Evolutionary conservation across 2,888 invertebrate species (phyloP).

Genomic region (Drosophila vallismaia): DNA sequence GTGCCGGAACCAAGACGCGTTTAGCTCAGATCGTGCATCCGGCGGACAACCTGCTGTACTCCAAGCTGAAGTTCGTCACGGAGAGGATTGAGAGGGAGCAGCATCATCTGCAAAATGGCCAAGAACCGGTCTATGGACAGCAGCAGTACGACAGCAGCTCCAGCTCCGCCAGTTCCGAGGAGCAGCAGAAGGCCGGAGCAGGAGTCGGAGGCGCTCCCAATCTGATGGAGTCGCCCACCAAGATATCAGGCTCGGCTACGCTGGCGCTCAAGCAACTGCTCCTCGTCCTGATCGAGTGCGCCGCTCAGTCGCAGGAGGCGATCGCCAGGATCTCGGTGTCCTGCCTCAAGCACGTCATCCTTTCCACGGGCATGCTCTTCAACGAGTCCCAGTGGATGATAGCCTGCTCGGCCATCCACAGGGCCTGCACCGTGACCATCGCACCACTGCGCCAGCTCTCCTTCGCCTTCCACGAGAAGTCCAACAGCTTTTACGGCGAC

Average conservation of each 20-base stretch:
- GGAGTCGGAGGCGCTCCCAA: slow-evolving; percentile 31
- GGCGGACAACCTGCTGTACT: slow-evolving; percentile 82
- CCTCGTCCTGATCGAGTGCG: slow-evolving; percentile 94
- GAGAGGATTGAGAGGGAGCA: slow-evolving; percentile 63
- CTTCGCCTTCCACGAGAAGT: slow-evolving; percentile 94
- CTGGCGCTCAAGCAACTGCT: slow-evolving; percentile 94
- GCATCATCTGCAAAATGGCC: slow-evolving; percentile 18
- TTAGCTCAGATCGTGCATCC: slow-evolving; percentile 82
- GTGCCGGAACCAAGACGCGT: slow-evolving; percentile 69
- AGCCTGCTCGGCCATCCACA: slow-evolving; percentile 91
- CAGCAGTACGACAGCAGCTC: slow-evolving; percentile 66
- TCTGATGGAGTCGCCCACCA: slow-evolving; percentile 83
- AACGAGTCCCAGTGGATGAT: slow-evolving; percentile 94
- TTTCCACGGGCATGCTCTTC: slow-evolving; percentile 92
- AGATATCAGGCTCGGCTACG: slow-evolving; percentile 87
- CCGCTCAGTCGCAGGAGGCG: slow-evolving; percentile 94
- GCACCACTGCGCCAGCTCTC: slow-evolving; percentile 94
- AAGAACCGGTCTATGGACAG: slow-evolving; percentile 18
- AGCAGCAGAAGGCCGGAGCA: slow-evolving; percentile 23
- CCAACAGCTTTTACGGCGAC: slow-evolving; percentile 97
- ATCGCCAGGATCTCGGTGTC: slow-evolving; percentile 96
- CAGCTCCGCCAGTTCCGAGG: slow-evolving; percentile 42
- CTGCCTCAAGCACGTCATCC: slow-evolving; percentile 93
- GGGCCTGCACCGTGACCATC: slow-evolving; percentile 93
- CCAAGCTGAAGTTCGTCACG: slow-evolving; percentile 82